These are phyloP conservation scores for Cataglyphis altisquamis DNA, from an alignment of 2,888 invertebrate species.

Conservation along the genomic window DNA sequence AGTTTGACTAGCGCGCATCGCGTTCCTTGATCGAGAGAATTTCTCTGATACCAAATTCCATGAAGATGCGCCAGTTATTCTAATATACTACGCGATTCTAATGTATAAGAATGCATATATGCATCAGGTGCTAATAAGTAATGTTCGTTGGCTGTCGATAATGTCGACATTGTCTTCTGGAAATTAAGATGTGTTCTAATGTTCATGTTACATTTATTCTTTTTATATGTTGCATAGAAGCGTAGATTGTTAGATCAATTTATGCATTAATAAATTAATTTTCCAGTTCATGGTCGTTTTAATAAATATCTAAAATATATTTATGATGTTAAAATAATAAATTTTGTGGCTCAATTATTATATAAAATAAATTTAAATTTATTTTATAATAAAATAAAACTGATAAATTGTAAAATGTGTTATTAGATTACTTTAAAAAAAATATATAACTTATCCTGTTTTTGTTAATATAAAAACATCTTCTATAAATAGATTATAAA, in stretches of 20 bases:
- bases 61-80: conserved; percentile 59
- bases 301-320: conserved; percentile 27
- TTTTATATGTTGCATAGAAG: neutral
- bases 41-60: conserved; percentile 75
- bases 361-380: neutral
- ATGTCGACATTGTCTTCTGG: neutral
- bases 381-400: neutral
- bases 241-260: too few relatives aligned
- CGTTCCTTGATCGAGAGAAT: conserved; percentile 62
- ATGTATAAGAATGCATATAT: conserved; percentile 51
- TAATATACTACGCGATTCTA: conserved; percentile 52
- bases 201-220: neutral
- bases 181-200: conserved; percentile 13
- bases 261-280: neutral
- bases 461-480: neutral
- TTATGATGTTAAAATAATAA: neutral
- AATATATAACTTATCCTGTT: neutral
- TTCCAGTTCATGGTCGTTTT: neutral
- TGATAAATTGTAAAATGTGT: neutral
- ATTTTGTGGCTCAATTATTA: neutral
- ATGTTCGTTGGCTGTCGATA: conserved; percentile 23
- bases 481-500: conserved; percentile 20
- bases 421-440: neutral
- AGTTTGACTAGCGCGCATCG: conserved; percentile 56
- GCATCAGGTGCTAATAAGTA: conserved; percentile 62